A percentile compares a stretch with the other conserved stretches of the same genome.
Evolutionary conservation across 30 jellyfish, hydroid and myxozoan species (phyloP).

Genomic region (Nemopilema nomurai): DNA sequence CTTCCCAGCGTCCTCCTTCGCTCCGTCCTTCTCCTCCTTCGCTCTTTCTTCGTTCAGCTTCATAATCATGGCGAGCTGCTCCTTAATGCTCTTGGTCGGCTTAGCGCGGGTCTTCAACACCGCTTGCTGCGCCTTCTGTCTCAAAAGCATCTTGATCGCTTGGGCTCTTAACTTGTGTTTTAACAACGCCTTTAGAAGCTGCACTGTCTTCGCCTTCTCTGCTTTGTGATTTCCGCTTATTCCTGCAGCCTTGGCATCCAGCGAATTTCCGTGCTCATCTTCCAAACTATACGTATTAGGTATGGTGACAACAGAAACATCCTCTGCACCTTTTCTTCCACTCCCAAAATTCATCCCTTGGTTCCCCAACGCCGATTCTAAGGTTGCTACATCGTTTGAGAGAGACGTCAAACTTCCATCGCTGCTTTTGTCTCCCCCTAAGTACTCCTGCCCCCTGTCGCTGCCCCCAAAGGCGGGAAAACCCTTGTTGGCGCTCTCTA

Average conservation of each 20-base stretch:
- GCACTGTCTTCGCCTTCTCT: slow-evolving; percentile 37
- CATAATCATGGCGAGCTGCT: slow-evolving; percentile 17
- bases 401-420: slow-evolving; percentile 32
- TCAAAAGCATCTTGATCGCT: slow-evolving; percentile 39
- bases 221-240: slow-evolving; percentile 37
- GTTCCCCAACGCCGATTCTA: slow-evolving; percentile 41
- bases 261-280: slow-evolving; percentile 86
- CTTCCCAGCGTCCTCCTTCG: neutral
- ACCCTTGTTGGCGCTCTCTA: slow-evolving; percentile 52
- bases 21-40: neutral
- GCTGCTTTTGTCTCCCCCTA: slow-evolving; percentile 22
- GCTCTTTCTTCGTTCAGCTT: slow-evolving; percentile 6
- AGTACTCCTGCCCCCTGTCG: slow-evolving; percentile 10
- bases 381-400: slow-evolving; percentile 29
- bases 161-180: slow-evolving; percentile 49
- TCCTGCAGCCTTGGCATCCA: slow-evolving; percentile 40
- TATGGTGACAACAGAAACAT: slow-evolving; percentile 80
- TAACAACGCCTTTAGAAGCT: slow-evolving; percentile 36
- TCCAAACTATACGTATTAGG: slow-evolving; percentile 80
- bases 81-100: slow-evolving; percentile 34
- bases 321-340: slow-evolving; percentile 25
- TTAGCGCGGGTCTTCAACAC: slow-evolving; percentile 17
- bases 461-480: slow-evolving; percentile 33
- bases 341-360: slow-evolving; percentile 18
- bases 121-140: slow-evolving; percentile 28